Evolutionary conservation across 2,888 invertebrate genomes (phyloP).

Genomic region (Heteromyza rotundicornis): DNA sequence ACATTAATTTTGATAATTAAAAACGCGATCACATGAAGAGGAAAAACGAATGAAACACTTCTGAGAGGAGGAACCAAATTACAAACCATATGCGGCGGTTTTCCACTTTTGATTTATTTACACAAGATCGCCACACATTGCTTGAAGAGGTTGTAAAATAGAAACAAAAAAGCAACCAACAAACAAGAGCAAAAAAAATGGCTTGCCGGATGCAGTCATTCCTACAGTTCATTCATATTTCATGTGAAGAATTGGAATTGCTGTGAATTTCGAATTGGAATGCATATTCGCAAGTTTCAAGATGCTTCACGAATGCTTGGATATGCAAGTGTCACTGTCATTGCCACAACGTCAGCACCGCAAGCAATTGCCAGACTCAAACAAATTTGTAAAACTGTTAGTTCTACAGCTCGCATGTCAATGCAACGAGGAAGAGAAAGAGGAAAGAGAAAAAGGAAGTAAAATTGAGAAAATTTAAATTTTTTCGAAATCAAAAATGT

Average conservation of each 20-base stretch:
- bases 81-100: constrained; percentile 1
- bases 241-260: not conserved
- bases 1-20: not conserved
- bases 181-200: no score
- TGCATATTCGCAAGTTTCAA: not conserved
- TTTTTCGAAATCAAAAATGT: no score
- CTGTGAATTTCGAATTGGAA: not conserved
- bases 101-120: not conserved
- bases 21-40: not conserved
- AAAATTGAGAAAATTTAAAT: no score
- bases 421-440: no score
- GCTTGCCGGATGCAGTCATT: not conserved
- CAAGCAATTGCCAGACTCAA: not conserved
- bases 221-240: not conserved
- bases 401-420: no score
- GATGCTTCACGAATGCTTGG: not conserved
- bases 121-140: no score
- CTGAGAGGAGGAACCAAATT: no score
- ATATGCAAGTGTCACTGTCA: not conserved
- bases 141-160: no score
- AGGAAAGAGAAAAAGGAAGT: no score
- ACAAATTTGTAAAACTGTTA: no score
- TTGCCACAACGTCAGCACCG: not conserved
- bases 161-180: no score
- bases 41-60: no score